Base-by-base conservation (phyloP, 2,797 vertebrate genomes). In the Apogon hyalosoma region DNA sequence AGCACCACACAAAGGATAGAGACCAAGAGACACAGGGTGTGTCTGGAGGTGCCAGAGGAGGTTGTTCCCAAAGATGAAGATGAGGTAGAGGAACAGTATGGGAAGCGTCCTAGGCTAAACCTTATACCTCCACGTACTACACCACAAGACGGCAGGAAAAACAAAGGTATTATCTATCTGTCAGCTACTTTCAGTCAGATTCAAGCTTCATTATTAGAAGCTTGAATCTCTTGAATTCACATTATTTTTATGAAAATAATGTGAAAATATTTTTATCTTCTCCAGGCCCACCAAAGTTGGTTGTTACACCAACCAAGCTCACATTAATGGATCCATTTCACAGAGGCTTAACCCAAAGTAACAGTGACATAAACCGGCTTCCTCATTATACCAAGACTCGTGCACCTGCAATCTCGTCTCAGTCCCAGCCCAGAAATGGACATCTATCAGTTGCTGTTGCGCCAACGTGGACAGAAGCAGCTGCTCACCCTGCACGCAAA, bases 11-110 rank as follows among this genome's bases (percentile, higher is more conserved):
- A 98, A 59, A 96, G 97, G 47, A 98, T 99, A 61, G 98, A 98
- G 83, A 96, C 97, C 21, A 99, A 99, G 88, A 94, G 98, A 73
- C 98, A 99, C 88, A 82, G 97, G 10, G 95, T 99, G 46, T 99
- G 97, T 89, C 92, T 99, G 48, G 96, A 98, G 78, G 91, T 99
- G 41, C 97, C 97, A 0, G 90, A 96, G 21, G 96, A 97, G 76
- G 93, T 98, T 33, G 95, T 98, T 72, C 94, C 94, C 36, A 95
- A 95, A 80, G 95, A 96, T 57, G 94, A 95, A 52, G 83, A 81
- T 0, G 66, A 88, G n/a, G 89, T 91, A 1, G 86, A 73, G 1
- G 82, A 83, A 0, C 71, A 83, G 67, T 92, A 92, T 7, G 90
- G 87, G 14, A 93, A 94, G 64, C 92, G 91, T 14, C 88, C 89